phyloP scores from a whole-genome alignment of 2,888 invertebrate species.

The Sialis lutaria region DNA sequence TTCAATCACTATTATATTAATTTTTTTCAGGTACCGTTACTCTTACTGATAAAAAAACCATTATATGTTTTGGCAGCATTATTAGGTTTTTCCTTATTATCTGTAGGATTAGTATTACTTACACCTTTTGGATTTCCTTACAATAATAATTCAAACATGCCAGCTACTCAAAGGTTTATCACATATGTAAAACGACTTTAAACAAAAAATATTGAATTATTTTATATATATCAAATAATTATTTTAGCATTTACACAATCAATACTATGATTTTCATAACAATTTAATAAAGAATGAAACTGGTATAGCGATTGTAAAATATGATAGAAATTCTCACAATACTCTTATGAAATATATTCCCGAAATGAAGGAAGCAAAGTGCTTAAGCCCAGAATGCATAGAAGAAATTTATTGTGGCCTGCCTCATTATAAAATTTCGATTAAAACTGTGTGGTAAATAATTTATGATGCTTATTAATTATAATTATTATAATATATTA shows the following conservation, averaged over 20 bases:
- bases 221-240: not conserved
- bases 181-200: slow-evolving; percentile 17
- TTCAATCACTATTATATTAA: not conserved
- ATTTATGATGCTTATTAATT: too few relatives aligned
- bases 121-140: slow-evolving; percentile 57
- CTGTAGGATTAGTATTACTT: slow-evolving; percentile 30
- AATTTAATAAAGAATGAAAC: slow-evolving; percentile 17
- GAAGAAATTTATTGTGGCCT: slow-evolving; percentile 19
- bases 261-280: slow-evolving; percentile 16
- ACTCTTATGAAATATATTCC: slow-evolving; percentile 16
- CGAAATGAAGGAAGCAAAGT: slow-evolving; percentile 5
- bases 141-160: slow-evolving; percentile 33
- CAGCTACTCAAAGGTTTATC: slow-evolving; percentile 46
- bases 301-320: slow-evolving; percentile 20
- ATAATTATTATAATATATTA: too few relatives aligned
- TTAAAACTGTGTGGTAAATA: slow-evolving; percentile 17
- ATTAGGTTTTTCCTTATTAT: slow-evolving; percentile 14
- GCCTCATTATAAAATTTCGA: slow-evolving; percentile 17
- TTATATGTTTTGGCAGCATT: slow-evolving; percentile 14
- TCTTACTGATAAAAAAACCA: slow-evolving; percentile 15
- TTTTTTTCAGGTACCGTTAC: slow-evolving; percentile 16
- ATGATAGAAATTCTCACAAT: slow-evolving; percentile 22
- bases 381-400: slow-evolving; percentile 12
- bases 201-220: not conserved
- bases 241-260: slow-evolving; percentile 8